These are phyloP conservation scores for Gambusia yucatana DNA, from an alignment of 2,797 vertebrate species.

Conservation along the genomic window DNA sequence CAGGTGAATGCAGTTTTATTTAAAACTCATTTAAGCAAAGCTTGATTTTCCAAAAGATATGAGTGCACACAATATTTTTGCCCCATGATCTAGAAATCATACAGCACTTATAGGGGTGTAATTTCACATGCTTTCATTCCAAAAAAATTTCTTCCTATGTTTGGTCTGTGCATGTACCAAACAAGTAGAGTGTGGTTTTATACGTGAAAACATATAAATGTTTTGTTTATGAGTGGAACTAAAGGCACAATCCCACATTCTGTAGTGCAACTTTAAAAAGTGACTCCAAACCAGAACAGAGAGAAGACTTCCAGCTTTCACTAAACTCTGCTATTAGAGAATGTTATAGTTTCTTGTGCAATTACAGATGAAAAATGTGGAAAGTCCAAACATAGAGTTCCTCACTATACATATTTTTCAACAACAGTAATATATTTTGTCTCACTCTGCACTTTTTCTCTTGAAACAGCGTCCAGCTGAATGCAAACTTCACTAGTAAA, in stretches of 20 bases:
- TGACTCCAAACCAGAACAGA: background rate
- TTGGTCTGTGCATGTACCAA: background rate
- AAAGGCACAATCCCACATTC: background rate
- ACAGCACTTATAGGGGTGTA: background rate
- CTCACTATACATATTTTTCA: background rate
- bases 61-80: background rate
- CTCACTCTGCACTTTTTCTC: background rate
- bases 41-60: background rate
- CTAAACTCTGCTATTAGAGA: background rate
- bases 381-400: background rate
- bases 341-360: background rate
- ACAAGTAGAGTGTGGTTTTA: background rate
- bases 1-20: background rate
- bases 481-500: background rate
- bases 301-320: background rate
- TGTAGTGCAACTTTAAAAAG: background rate
- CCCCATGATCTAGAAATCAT: background rate
- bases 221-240: background rate
- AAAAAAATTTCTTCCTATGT: background rate
- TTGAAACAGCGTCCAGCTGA: background rate
- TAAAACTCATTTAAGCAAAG: constrained; percentile 2
- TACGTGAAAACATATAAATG: background rate
- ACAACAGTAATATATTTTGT: background rate
- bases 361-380: background rate
- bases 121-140: background rate